Conservation (phyloP, 1,140 invertebrate species). For the Gryon sp. region DNA sequence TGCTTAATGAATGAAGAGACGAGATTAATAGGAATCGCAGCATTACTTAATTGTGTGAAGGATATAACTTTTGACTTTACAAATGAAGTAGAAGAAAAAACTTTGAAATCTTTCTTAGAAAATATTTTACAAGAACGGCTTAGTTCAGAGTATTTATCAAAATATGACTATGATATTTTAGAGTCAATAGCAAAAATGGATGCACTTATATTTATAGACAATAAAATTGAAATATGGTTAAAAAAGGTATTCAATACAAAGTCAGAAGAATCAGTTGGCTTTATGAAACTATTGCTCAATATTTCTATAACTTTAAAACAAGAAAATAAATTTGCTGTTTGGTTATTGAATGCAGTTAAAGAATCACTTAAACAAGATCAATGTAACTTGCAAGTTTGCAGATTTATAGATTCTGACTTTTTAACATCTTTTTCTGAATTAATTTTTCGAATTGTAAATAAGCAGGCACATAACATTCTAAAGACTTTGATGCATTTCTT, state of each 20-base stretch:
- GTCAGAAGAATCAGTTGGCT: constrained; percentile 28
- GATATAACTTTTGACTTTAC: constrained; percentile 68
- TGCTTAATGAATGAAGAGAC: constrained; percentile 40
- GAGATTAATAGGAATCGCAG: constrained; percentile 56
- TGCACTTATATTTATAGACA: constrained; percentile 72
- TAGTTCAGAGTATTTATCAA: constrained; percentile 30
- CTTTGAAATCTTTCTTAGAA: constrained; percentile 66
- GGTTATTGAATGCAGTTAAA: constrained; percentile 56
- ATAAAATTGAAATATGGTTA: constrained; percentile 63
- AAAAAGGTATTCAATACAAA: constrained; percentile 63
- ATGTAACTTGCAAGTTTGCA: background rate
- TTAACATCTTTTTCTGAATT: constrained; percentile 43
- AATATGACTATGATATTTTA: constrained; percentile 64
- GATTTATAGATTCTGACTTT: constrained; percentile 45
- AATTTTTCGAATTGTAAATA: constrained; percentile 43
- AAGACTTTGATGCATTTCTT: constrained; percentile 61
- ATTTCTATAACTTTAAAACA: constrained; percentile 52
- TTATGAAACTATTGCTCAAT: constrained; percentile 55
- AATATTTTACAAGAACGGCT: constrained; percentile 65
- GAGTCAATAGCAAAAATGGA: constrained; percentile 67
- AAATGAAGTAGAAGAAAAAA: constrained; percentile 62
- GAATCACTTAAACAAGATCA: constrained; percentile 6
- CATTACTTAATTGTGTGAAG: constrained; percentile 53
- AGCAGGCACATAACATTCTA: constrained; percentile 46
- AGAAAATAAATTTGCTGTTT: constrained; percentile 62